phyloP scores from a whole-genome alignment of 1,140 invertebrate species.

The Orussus abietinus region DNA sequence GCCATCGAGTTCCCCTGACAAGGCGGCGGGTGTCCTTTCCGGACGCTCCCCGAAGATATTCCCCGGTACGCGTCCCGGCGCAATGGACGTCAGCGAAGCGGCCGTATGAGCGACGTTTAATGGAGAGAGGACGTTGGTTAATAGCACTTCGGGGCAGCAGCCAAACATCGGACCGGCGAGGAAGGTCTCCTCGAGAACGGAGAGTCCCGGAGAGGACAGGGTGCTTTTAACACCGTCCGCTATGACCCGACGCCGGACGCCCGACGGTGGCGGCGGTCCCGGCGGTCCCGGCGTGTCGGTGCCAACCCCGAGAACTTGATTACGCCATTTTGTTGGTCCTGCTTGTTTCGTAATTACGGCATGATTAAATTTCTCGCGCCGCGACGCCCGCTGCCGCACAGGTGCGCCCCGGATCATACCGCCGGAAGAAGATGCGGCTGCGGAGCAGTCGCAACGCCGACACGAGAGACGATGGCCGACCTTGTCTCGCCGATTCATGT shows the following conservation, averaged over 20 bases:
- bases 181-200: too few species aligned
- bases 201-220: too few species aligned
- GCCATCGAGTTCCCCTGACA: conserved; percentile 14
- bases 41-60: too few species aligned
- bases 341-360: conserved; percentile 16
- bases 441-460: too few species aligned
- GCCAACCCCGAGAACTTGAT: conserved; percentile 17
- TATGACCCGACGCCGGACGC: not conserved
- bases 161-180: conserved; percentile 5
- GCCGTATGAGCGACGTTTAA: conserved; percentile 13
- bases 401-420: too few species aligned
- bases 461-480: too few species aligned
- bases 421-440: too few species aligned
- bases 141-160: conserved; percentile 11
- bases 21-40: too few species aligned
- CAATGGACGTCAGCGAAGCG: not conserved
- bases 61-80: not conserved
- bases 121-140: conserved; percentile 7
- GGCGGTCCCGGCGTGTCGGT: not conserved
- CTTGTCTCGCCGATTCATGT: too few species aligned
- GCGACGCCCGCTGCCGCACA: conserved; percentile 6
- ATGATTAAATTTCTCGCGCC: conserved; percentile 17
- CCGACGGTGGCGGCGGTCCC: not conserved
- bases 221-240: too few species aligned
- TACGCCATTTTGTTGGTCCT: conserved; percentile 16